Base-by-base conservation (phyloP, 2,113 vertebrate genomes). In the Muntiacus reevesi region DNA sequence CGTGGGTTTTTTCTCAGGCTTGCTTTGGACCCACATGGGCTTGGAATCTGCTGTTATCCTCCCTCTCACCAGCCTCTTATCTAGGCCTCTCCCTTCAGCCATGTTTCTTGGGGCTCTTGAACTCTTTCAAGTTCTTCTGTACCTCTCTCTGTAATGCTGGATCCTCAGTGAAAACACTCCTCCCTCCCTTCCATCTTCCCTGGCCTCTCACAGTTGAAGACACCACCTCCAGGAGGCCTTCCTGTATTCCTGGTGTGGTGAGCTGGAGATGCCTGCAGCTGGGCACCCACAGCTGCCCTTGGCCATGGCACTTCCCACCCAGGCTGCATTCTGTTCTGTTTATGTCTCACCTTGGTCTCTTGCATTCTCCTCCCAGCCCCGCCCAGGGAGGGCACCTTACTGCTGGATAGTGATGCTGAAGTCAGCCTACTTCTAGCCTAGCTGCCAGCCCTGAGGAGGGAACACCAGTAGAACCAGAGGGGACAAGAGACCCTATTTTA, bases 301-400 rank as follows among this genome's bases (percentile, higher is more conserved):
- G 2, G 81, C 23, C 5, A 0, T 28, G 2, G 23, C 1, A 8
- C 5, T 13, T 13, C 14, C 33, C 30, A 7, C 7, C 28, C 2
- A 45, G 25, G n/a, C 17, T 91, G 50, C 0, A 0, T 74, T 74
- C 67, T 28, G 25, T 33, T 67, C 9, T 54, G 14, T 85, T 67
- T 33, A 1, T 2, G 5, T 28, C 28, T 94, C 15, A 23, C 23
- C 30, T 78, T 33, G 5, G 54, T 55, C 27, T 92, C 54, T 27
- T 33, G 57, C 40, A 59, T 33, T 33, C 1, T 45, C 28, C 43
- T 25, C 1, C 67, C 9, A 23, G 0, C 3, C 21, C 33, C 7
- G 1, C 13, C 19, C 36, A 62, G 9, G 21, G 16, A 62, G 27
- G 0, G 3, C 60, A 16, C 19, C 52, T 81, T 62, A 28, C 10